These are phyloP conservation scores for Parnassius apollo DNA, from an alignment of 2,888 invertebrate species.

Conservation along the genomic window DNA sequence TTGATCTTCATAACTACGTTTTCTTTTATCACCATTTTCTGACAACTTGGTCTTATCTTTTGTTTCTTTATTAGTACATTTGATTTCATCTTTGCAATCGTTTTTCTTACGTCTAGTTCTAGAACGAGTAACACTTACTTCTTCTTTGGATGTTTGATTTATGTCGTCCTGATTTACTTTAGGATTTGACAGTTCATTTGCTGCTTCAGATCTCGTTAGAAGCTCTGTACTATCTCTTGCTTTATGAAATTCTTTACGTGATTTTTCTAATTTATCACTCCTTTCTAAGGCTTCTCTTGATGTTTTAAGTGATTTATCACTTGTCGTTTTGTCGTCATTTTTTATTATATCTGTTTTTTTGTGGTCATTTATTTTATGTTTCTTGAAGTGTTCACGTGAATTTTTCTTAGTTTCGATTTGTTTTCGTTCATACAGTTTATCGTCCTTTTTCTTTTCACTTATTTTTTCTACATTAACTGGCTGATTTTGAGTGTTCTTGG, in stretches of 20 bases:
- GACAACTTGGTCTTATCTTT: constrained; percentile 5
- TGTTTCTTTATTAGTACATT: not conserved
- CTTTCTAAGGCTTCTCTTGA: not conserved
- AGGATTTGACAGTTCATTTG: not conserved
- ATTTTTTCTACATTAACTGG: not conserved
- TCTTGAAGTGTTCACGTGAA: not conserved
- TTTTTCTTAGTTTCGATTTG: not conserved
- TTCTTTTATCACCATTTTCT: constrained; percentile 10
- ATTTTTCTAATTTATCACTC: not conserved
- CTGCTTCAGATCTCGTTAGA: constrained; percentile 1
- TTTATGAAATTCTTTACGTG: constrained; percentile 2
- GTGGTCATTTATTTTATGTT: not conserved
- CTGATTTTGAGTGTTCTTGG: not conserved
- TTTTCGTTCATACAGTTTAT: not conserved
- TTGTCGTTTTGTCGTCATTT: constrained; percentile 8
- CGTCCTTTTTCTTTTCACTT: not conserved
- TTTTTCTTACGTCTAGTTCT: constrained; percentile 7
- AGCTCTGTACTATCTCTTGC: not conserved
- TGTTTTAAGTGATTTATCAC: constrained; percentile 2
- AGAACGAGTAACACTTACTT: not conserved
- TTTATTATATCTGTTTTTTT: constrained; percentile 25
- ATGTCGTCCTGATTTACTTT: constrained; percentile 1
- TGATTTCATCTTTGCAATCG: not conserved
- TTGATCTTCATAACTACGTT: constrained; percentile 12
- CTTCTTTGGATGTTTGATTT: constrained; percentile 1